Evolutionary conservation across 1,140 invertebrate genomes (phyloP).

Genomic region (Ceratosolen fusciceps): DNA sequence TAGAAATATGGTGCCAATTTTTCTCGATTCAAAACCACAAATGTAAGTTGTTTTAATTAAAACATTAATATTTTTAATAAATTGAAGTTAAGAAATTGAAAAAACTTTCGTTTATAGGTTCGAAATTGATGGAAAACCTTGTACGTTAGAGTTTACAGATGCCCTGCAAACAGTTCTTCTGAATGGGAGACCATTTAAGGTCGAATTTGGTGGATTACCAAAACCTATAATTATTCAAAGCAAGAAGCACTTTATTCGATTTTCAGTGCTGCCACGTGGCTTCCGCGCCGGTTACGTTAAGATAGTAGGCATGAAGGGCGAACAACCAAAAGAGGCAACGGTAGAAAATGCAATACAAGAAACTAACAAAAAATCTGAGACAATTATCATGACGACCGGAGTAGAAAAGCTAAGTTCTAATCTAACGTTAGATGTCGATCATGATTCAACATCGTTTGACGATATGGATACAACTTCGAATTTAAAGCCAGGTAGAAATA

Average conservation of each 20-base stretch:
- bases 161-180: conserved; percentile 83
- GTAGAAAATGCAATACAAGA: background rate
- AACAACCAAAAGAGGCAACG: conserved; percentile 59
- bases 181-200: conserved; percentile 85
- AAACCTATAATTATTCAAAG: conserved; percentile 87
- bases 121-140: conserved; percentile 80
- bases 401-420: background rate
- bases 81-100: too few relatives aligned
- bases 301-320: conserved; percentile 79
- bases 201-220: conserved; percentile 93
- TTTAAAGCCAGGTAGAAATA: conserved; percentile 56
- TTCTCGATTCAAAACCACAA: conserved; percentile 88
- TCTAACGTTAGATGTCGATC: conserved; percentile 50
- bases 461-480: conserved; percentile 55
- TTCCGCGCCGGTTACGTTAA: conserved; percentile 78
- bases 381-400: background rate
- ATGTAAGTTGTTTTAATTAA: conserved; percentile 65
- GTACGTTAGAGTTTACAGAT: conserved; percentile 86
- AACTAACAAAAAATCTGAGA: background rate
- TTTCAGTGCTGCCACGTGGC: conserved; percentile 84
- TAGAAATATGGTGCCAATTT: conserved; percentile 82
- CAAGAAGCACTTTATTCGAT: conserved; percentile 86
- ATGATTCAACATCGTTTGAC: conserved; percentile 64
- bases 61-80: background rate
- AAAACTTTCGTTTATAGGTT: conserved; percentile 67